These are phyloP conservation scores for Actinemys pallida DNA, from an alignment of 2,113 vertebrate species.

Conservation along the genomic window DNA sequence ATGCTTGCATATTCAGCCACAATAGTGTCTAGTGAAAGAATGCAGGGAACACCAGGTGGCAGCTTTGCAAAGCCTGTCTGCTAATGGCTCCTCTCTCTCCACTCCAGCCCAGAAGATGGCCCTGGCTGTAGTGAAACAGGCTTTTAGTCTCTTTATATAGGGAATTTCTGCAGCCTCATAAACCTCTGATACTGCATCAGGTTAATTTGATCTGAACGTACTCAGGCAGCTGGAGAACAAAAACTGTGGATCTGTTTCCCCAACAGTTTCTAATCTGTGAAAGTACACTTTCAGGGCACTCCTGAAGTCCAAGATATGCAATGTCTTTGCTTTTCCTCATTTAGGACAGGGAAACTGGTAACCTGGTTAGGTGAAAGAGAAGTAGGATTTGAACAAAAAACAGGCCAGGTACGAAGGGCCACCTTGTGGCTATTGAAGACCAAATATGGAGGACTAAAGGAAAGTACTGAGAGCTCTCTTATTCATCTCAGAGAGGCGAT, in stretches of 20 bases:
- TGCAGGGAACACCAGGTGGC: fast-evolving
- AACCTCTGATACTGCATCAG: not conserved
- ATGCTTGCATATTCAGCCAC: not conserved
- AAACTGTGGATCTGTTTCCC: not conserved
- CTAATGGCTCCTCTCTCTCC: not conserved
- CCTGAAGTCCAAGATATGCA: not conserved
- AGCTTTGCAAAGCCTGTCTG: not conserved
- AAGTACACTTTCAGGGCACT: not conserved
- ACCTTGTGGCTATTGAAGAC: not conserved
- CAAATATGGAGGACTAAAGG: not conserved
- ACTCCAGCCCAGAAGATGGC: not conserved
- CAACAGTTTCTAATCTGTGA: not conserved
- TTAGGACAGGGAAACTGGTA: not conserved
- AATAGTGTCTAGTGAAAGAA: not conserved
- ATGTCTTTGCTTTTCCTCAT: not conserved
- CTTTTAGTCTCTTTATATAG: not conserved
- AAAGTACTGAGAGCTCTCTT: not conserved
- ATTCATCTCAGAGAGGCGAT: fast-evolving
- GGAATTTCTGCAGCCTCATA: not conserved
- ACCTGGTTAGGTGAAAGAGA: not conserved
- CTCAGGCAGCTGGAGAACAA: not conserved
- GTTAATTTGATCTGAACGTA: not conserved
- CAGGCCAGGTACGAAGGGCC: not conserved
- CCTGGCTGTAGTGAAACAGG: not conserved
- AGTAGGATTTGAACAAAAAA: not conserved